A percentile compares a stretch with the other conserved stretches of the same genome.
Evolutionary conservation across 2,797 vertebrate genomes (phyloP).

Genomic region (Acanthiza pusilla): DNA sequence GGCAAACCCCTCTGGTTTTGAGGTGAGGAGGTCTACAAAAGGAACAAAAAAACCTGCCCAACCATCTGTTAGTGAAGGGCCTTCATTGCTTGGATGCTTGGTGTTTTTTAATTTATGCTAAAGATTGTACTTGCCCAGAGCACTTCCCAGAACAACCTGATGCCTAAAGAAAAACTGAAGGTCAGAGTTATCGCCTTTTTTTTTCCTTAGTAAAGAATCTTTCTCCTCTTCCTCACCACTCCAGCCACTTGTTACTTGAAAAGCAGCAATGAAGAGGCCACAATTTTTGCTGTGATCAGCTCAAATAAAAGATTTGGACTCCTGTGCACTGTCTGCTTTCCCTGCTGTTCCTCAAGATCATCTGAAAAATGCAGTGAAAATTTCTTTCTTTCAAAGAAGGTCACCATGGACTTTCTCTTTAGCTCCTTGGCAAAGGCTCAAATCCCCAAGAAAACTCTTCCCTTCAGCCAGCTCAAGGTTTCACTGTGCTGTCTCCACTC

Average conservation of each 20-base stretch:
- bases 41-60: background rate
- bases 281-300: background rate
- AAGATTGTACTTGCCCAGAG: background rate
- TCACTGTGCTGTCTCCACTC: constrained; percentile 23
- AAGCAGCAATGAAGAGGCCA: background rate
- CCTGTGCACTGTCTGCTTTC: background rate
- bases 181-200: background rate
- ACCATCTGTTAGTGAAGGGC: background rate
- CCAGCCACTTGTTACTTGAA: background rate
- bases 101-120: background rate
- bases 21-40: background rate
- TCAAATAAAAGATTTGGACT: background rate
- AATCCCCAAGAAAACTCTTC: constrained; percentile 56
- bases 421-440: constrained; percentile 47
- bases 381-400: constrained; percentile 34
- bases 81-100: background rate
- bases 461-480: constrained; percentile 31
- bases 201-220: background rate
- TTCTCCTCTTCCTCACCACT: background rate
- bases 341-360: background rate
- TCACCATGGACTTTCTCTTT: constrained; percentile 43
- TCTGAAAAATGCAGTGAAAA: constrained; percentile 7
- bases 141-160: background rate
- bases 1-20: background rate
- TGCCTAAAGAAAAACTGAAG: background rate